phyloP scores from a whole-genome alignment of 1,140 invertebrate species.

The Achroia grisella region DNA sequence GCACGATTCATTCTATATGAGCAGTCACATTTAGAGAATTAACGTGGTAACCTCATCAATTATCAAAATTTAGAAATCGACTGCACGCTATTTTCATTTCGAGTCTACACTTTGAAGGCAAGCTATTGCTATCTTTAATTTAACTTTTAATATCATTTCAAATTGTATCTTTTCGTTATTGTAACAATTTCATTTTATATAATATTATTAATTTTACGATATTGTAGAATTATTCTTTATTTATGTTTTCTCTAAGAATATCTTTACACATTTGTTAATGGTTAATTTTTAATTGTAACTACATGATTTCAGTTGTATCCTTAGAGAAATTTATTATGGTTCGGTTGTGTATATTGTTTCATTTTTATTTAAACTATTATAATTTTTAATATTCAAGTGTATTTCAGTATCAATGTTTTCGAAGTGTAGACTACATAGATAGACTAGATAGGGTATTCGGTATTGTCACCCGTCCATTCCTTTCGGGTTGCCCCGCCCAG shows the following conservation, averaged over 20 bases:
- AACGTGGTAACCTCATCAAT: conserved; percentile 13
- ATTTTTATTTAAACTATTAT: conserved; percentile 2
- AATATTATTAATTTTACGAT: too few species aligned
- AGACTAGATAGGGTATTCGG: conserved; percentile 51
- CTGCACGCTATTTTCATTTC: conserved; percentile 51
- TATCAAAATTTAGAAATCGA: conserved; percentile 28
- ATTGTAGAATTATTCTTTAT: too few species aligned
- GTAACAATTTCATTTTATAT: too few species aligned
- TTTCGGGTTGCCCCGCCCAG: conserved; percentile 64
- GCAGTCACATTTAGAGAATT: conserved; percentile 42
- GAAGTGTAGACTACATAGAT: conserved; percentile 51
- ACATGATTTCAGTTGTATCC: too few species aligned
- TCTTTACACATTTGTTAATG: too few species aligned
- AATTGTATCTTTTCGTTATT: too few species aligned
- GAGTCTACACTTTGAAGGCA: conserved; percentile 62
- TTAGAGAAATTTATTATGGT: not conserved
- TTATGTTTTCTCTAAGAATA: too few species aligned
- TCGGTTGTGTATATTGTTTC: conserved; percentile 7
- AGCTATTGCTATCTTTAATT: conserved; percentile 12
- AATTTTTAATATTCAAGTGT: conserved; percentile 4
- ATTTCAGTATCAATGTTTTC: conserved; percentile 41
- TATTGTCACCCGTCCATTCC: conserved; percentile 33
- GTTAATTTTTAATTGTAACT: too few species aligned
- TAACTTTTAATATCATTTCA: too few species aligned
- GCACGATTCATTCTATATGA: conserved; percentile 44